Conservation (phyloP, 2,888 invertebrate species). For the Palloptera scutellata region DNA sequence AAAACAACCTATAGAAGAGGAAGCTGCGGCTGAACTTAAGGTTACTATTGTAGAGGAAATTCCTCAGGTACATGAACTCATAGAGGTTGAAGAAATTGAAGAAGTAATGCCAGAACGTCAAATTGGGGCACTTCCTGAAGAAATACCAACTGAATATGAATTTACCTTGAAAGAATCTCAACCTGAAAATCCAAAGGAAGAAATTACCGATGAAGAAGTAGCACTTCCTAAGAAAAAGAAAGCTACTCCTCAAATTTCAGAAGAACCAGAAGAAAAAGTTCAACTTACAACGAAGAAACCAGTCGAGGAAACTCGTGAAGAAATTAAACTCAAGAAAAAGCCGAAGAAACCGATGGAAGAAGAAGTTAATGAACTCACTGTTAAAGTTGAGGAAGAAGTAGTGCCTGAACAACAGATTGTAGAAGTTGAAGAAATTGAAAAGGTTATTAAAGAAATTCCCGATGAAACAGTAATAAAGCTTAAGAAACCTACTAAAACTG, state of each 20-base stretch:
- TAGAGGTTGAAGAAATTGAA: slow-evolving; percentile 51
- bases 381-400: slow-evolving; percentile 53
- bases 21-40: slow-evolving; percentile 44
- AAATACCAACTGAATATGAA: slow-evolving; percentile 46
- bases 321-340: slow-evolving; percentile 47
- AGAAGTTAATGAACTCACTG: slow-evolving; percentile 47
- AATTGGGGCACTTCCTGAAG: slow-evolving; percentile 38
- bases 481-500: slow-evolving; percentile 45
- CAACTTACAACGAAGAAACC: slow-evolving; percentile 43
- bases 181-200: slow-evolving; percentile 35
- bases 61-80: slow-evolving; percentile 32
- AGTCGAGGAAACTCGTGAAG: slow-evolving; percentile 48
- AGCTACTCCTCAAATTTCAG: slow-evolving; percentile 41
- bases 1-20: slow-evolving; percentile 46
- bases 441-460: slow-evolving; percentile 38
- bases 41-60: slow-evolving; percentile 50
- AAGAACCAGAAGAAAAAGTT: slow-evolving; percentile 46
- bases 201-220: slow-evolving; percentile 40
- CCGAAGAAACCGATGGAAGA: slow-evolving; percentile 50
- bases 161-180: slow-evolving; percentile 48
- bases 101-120: slow-evolving; percentile 41
- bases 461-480: slow-evolving; percentile 48
- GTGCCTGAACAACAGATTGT: slow-evolving; percentile 47
- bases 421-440: slow-evolving; percentile 43
- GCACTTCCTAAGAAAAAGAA: slow-evolving; percentile 38